Percentiles rank a stretch among this genome's conserved stretches.
Evolutionary conservation across 2,888 invertebrate species (phyloP).

Genomic region (Mystacides longicornis): DNA sequence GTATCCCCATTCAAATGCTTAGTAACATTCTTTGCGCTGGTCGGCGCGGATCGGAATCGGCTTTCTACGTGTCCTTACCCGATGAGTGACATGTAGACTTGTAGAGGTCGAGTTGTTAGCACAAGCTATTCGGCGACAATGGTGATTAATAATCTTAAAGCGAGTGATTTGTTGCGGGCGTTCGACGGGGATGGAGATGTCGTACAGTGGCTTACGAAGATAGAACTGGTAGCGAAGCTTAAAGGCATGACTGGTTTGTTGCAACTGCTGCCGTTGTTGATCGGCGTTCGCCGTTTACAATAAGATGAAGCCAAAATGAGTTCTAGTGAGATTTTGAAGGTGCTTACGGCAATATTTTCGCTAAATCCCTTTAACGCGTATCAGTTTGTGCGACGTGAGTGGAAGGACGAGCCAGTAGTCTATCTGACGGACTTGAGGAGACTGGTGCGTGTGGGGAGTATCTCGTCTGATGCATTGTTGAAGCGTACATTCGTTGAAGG

Average conservation of each 20-base stretch:
- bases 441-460: background rate
- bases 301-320: background rate
- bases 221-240: background rate
- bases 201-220: background rate
- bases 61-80: too few species aligned
- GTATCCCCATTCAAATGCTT: too few species aligned
- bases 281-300: background rate
- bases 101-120: too few species aligned
- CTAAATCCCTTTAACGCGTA: too few species aligned
- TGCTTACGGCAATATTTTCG: background rate
- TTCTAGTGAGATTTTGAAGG: background rate
- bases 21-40: too few species aligned
- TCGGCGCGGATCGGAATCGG: too few species aligned
- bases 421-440: background rate
- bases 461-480: constrained; percentile 1
- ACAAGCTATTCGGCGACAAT: background rate
- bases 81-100: too few species aligned
- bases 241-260: background rate
- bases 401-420: too few species aligned
- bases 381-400: too few species aligned
- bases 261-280: background rate
- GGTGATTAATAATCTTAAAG: too few species aligned
- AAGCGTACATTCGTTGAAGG: background rate
- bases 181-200: background rate
- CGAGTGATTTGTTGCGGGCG: background rate